Conservation (phyloP, 2,888 invertebrate species). For the Torymus texanus region DNA sequence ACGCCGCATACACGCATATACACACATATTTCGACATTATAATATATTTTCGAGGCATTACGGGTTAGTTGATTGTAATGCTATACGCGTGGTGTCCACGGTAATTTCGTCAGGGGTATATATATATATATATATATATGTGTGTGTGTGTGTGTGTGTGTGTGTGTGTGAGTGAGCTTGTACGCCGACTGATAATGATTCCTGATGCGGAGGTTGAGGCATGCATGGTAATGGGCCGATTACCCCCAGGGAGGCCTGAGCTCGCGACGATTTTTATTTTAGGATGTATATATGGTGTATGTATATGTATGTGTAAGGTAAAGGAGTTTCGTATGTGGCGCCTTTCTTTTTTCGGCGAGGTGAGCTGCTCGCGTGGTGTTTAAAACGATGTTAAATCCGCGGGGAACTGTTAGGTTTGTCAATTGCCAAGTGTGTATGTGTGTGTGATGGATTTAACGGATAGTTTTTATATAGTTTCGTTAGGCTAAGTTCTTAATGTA, state of each 20-base stretch:
- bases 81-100: slow-evolving; percentile 57
- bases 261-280: slow-evolving; percentile 1
- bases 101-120: slow-evolving; percentile 63
- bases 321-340: neutral
- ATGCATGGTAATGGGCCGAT: slow-evolving; percentile 69
- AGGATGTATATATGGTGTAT: too few species aligned
- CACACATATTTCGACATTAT: neutral
- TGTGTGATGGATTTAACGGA: too few species aligned
- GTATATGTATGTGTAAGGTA: too few species aligned
- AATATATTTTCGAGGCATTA: neutral
- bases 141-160: too few species aligned
- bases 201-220: slow-evolving; percentile 65
- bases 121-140: neutral
- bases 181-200: slow-evolving; percentile 65
- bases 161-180: slow-evolving; percentile 17
- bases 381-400: neutral
- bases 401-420: too few species aligned
- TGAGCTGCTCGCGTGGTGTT: neutral
- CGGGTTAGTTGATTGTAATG: slow-evolving; percentile 62
- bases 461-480: too few species aligned
- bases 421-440: too few species aligned
- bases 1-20: neutral
- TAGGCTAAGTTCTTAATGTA: too few species aligned
- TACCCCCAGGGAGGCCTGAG: slow-evolving; percentile 48
- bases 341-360: slow-evolving; percentile 19